Evolutionary conservation across 37 sponge, comb jelly and placozoan species (phyloP).

Genomic region (Beroe forskalii): DNA sequence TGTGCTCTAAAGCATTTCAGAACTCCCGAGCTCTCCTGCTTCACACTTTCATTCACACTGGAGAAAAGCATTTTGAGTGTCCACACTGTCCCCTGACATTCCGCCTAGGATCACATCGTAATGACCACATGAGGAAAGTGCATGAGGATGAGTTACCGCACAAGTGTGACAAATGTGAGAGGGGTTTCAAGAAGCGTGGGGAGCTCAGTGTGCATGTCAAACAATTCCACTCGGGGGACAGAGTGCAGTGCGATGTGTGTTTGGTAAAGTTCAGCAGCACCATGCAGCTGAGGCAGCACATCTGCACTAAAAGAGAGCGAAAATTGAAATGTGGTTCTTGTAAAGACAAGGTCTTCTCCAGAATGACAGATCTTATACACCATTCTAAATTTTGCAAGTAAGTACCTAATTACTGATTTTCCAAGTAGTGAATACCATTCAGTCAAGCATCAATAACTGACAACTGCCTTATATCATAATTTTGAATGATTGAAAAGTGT

Average conservation of each 20-base stretch:
- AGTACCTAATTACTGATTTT: no score
- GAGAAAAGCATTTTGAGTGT: constrained; percentile 16
- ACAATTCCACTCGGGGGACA: background rate
- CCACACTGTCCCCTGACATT: constrained; percentile 3
- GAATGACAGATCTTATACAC: background rate
- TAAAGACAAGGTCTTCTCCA: background rate
- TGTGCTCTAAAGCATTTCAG: background rate
- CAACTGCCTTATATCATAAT: no score
- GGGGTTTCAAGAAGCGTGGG: background rate
- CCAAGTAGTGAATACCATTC: no score
- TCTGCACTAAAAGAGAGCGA: background rate
- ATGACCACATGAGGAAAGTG: background rate
- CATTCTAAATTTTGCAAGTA: constrained; percentile 35
- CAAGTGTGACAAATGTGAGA: background rate
- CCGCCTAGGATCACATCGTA: background rate
- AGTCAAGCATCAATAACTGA: no score
- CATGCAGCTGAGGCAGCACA: background rate
- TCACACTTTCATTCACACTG: constrained; percentile 37
- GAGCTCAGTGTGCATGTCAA: background rate
- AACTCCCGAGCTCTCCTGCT: background rate
- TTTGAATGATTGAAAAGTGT: no score
- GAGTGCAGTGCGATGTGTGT: background rate
- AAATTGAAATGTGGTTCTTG: background rate
- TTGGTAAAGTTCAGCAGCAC: background rate
- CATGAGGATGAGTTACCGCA: constrained; percentile 6